Evolutionary conservation across 92 coral and sea anemone species (phyloP), one percentile per base, ranked within the genome.

Genomic region (Heteractis magnifica): DNA sequence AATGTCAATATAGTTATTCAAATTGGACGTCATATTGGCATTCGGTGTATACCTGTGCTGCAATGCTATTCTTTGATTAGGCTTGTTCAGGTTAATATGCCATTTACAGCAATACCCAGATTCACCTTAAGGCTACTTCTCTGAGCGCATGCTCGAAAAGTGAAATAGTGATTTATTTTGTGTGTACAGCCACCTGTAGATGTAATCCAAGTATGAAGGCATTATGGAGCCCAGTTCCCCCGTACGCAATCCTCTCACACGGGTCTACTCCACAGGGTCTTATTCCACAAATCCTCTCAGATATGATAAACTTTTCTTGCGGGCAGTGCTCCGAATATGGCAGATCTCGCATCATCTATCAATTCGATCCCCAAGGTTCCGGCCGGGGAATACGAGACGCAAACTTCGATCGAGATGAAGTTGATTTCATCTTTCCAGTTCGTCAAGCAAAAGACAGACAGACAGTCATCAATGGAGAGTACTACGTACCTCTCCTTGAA

Each of bases 101-200:
- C 44, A 34, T 34, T 34, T 34, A 34, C 44, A 34, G 44, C 44
- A 34, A 34, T 34, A 34, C 44, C 3, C 44, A 34, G 44, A 34
- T 34, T 34, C 44, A 34, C 44, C 44, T 2, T 34, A 34, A 34
- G 44, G 44, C 44, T 34, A 34, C 44, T 34, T 34, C 44, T 34
- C 44, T 34, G 44, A 34, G 44, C 59, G 11, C 59, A 55, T 55
- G 14, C 59, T 8, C 14, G 59, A 55, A 9, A 9, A 3, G 11
- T 55, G 14, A 55, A 9, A 8, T 53, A 7, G 10, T 53, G 13
- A 1, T 52, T 6, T 82, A 6, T 51, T 16, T 71, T 65, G 23
- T 51, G 41, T 79, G n/a, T 58, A n/a, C 21, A 91, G 94, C 90
- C 71, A 91, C 94, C 8, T 91, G 94, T 59, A 89, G 90, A 49